Evolutionary conservation across 2,113 vertebrate species (phyloP).

Genomic region (Ptilonorhynchus violaceus): DNA sequence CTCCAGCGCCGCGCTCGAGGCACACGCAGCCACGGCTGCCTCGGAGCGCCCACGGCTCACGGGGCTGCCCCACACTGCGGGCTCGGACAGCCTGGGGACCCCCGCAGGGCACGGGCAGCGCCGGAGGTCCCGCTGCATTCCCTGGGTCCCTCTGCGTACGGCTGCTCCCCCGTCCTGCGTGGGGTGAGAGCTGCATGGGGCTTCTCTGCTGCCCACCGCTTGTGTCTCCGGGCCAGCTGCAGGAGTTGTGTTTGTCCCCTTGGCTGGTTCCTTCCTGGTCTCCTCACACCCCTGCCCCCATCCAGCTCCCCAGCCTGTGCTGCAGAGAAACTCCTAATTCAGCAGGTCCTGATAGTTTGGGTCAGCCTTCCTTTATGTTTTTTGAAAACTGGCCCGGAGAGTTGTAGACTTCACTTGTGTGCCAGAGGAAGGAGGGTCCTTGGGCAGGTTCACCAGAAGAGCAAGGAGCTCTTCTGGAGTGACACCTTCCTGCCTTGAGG

Average conservation of each 20-base stretch:
- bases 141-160: rapidly evolving
- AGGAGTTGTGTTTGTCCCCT: not conserved
- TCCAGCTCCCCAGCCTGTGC: not conserved
- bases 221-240: rapidly evolving
- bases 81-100: rapidly evolving
- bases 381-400: not conserved
- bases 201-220: rapidly evolving
- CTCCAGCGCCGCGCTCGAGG: not conserved
- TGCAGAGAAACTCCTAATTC: not conserved
- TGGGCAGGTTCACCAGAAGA: not conserved
- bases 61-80: rapidly evolving
- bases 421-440: not conserved
- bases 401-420: rapidly evolving
- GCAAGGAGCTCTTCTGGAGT: not conserved
- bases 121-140: rapidly evolving
- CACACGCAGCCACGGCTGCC: not conserved
- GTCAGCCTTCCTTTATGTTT: not conserved
- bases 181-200: not conserved
- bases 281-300: not conserved
- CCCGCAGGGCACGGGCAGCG: not conserved
- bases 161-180: rapidly evolving
- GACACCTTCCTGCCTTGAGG: not conserved
- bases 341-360: not conserved
- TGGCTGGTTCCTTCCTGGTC: not conserved
- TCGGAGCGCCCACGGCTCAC: rapidly evolving